A percentile compares a stretch with the other conserved stretches of the same genome.
phyloP scores from a whole-genome alignment of 2,888 invertebrate genomes.

The Cephus nigrinus region DNA sequence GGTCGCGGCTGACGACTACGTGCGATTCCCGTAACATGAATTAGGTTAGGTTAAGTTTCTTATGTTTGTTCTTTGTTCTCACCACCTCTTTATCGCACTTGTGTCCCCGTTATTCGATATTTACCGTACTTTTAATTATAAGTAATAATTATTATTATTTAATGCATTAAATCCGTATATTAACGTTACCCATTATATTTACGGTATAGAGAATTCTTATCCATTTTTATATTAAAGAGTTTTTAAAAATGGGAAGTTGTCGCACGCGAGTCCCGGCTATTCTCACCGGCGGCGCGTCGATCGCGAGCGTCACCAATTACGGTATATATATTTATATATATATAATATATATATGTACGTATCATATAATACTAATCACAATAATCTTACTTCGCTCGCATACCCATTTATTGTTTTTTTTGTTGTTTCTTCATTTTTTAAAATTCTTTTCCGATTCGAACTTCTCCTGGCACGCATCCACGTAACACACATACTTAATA shows the following conservation, averaged over 20 bases:
- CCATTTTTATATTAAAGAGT: slow-evolving; percentile 19
- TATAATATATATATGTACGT: neutral
- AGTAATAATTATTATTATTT: slow-evolving; percentile 30
- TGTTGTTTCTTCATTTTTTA: neutral
- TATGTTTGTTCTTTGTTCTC: neutral
- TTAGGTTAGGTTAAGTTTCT: neutral
- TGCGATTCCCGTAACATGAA: neutral
- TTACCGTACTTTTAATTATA: slow-evolving; percentile 25
- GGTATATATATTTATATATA: no score
- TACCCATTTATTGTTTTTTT: slow-evolving; percentile 1
- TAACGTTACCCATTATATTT: slow-evolving; percentile 22
- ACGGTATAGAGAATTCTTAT: slow-evolving; percentile 24
- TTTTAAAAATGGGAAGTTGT: slow-evolving; percentile 20
- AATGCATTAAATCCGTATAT: slow-evolving; percentile 28
- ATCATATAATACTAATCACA: neutral
- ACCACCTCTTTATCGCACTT: neutral
- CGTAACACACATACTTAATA: slow-evolving; percentile 7
- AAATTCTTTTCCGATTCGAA: slow-evolving; percentile 3
- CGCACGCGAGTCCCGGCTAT: slow-evolving; percentile 4
- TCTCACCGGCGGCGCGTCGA: neutral
- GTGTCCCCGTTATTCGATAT: neutral
- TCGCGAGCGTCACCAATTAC: neutral
- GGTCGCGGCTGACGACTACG: neutral
- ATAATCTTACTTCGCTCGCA: neutral
- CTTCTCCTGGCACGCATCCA: slow-evolving; percentile 5